These are phyloP conservation scores for Craterocephalus amniculus DNA, from an alignment of 2,797 vertebrate genomes.

Conservation along the genomic window DNA sequence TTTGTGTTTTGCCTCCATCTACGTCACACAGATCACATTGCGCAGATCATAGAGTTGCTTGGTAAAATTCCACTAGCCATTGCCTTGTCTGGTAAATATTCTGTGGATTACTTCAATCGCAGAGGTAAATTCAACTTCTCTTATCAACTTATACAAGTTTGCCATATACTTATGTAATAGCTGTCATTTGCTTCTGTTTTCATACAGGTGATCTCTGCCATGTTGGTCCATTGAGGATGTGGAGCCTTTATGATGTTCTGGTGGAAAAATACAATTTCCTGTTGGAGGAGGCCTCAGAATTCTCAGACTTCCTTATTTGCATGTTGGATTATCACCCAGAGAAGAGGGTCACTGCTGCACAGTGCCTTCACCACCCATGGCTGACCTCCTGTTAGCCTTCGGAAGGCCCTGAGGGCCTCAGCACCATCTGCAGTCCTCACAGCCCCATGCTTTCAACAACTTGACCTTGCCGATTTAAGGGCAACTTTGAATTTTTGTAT, in stretches of 20 bases:
- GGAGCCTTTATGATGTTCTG: conserved; percentile 82
- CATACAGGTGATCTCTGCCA: conserved; percentile 82
- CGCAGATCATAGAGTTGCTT: conserved; percentile 86
- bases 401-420: not conserved
- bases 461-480: not conserved
- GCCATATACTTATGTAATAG: too few relatives aligned
- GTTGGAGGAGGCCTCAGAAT: conserved; percentile 71
- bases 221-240: conserved; percentile 76
- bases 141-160: not conserved
- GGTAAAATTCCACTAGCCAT: conserved; percentile 85
- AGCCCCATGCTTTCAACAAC: conserved; percentile 19
- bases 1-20: conserved; percentile 17
- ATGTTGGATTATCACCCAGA: conserved; percentile 85
- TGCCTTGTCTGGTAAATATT: conserved; percentile 84
- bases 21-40: conserved; percentile 84
- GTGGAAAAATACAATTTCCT: conserved; percentile 84
- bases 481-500: conserved; percentile 9
- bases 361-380: conserved; percentile 87
- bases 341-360: conserved; percentile 82
- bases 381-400: conserved; percentile 55
- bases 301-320: conserved; percentile 82
- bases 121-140: conserved; percentile 77
- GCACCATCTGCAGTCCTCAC: conserved; percentile 27
- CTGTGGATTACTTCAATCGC: conserved; percentile 84
- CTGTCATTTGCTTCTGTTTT: not conserved